phyloP scores from a whole-genome alignment of 2,888 invertebrate genomes.

The Alentia gelatinosa region DNA sequence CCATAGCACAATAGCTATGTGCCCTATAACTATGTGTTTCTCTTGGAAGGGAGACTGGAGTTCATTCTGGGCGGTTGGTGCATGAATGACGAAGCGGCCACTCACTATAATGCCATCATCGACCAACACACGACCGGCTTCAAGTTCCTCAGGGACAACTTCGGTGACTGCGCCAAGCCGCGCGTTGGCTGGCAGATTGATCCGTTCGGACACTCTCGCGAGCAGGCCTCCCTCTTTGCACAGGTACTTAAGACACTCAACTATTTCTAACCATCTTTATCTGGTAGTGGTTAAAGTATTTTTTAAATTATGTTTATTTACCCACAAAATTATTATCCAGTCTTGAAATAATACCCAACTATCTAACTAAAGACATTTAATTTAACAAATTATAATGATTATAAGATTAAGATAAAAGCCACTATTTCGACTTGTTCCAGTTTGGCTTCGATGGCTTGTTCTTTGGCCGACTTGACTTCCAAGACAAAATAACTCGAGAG shows the following conservation, averaged over 20 bases:
- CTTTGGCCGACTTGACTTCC: slow-evolving; percentile 91
- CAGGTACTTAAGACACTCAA: no score
- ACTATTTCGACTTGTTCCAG: slow-evolving; percentile 82
- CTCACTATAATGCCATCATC: slow-evolving; percentile 83
- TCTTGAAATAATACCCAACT: no score
- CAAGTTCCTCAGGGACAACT: slow-evolving; percentile 76
- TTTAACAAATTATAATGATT: neutral
- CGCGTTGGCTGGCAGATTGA: slow-evolving; percentile 92
- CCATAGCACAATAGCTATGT: no score
- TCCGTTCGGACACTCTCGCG: slow-evolving; percentile 92
- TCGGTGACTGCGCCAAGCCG: slow-evolving; percentile 86
- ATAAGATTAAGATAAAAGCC: no score
- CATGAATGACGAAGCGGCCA: slow-evolving; percentile 83
- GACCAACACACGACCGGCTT: slow-evolving; percentile 84
- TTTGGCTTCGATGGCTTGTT: slow-evolving; percentile 95
- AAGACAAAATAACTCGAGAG: slow-evolving; percentile 86
- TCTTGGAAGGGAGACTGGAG: slow-evolving; percentile 81
- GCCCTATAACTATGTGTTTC: no score
- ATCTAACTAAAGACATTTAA: no score
- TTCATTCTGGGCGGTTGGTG: slow-evolving; percentile 83
- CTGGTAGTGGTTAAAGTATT: no score
- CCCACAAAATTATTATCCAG: no score
- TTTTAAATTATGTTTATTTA: no score
- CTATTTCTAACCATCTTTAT: no score
- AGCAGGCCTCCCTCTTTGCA: slow-evolving; percentile 87